phyloP scores from a whole-genome alignment of 2,888 invertebrate genomes.

The Dromius quadrimaculatus region DNA sequence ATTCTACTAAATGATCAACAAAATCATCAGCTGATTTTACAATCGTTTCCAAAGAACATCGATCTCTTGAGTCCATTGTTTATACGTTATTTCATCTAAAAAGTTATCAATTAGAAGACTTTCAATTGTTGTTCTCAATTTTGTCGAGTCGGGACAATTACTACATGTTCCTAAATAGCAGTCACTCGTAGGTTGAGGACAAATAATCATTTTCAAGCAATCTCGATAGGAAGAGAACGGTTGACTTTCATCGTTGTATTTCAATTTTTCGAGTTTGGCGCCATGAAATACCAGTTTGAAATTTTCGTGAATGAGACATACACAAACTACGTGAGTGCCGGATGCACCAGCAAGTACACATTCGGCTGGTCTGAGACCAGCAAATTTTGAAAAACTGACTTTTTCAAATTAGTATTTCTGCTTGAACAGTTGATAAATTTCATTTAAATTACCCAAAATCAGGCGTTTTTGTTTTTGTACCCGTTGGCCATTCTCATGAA shows the following conservation, averaged over 20 bases:
- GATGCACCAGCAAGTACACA: conserved; percentile 50
- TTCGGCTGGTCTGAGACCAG: conserved; percentile 43
- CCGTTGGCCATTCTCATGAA: conserved; percentile 36
- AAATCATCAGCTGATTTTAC: conserved; percentile 1
- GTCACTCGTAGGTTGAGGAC: conserved; percentile 39
- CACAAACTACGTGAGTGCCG: conserved; percentile 53
- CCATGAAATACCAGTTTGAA: conserved; percentile 46
- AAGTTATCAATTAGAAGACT: not conserved
- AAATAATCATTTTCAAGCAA: conserved; percentile 45
- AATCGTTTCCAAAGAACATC: too few relatives aligned
- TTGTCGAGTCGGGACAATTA: not conserved
- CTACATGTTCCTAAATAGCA: conserved; percentile 34
- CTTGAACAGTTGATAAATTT: conserved; percentile 40
- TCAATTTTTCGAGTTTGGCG: conserved; percentile 21
- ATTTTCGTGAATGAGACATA: conserved; percentile 51
- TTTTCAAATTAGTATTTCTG: conserved; percentile 35
- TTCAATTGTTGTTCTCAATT: not conserved
- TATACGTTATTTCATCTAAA: not conserved
- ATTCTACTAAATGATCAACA: not conserved
- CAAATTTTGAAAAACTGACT: conserved; percentile 50
- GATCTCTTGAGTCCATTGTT: not conserved
- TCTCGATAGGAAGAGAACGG: conserved; percentile 38
- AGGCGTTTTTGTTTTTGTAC: conserved; percentile 50
- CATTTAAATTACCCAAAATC: conserved; percentile 45
- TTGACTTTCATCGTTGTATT: too few relatives aligned